phyloP scores from a whole-genome alignment of 64 coral and sea anemone genomes.

The Stylophora pistillata region DNA sequence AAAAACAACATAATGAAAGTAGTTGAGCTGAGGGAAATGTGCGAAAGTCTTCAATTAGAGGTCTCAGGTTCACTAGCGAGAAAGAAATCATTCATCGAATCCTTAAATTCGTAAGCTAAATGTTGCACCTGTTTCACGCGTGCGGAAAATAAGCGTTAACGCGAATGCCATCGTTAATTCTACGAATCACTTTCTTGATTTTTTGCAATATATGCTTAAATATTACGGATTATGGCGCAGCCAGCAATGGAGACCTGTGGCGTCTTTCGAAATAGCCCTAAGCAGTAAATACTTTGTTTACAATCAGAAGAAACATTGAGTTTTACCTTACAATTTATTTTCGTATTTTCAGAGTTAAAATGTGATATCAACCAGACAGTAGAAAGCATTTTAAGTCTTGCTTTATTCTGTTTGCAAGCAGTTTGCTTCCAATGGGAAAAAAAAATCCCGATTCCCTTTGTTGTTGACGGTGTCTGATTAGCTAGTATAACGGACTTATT shows the following conservation, averaged over 20 bases:
- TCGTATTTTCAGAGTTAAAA: background rate
- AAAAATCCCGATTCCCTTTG: too few species aligned
- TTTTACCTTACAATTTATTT: too few species aligned
- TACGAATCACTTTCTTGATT: background rate
- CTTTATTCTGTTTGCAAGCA: background rate
- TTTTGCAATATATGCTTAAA: background rate
- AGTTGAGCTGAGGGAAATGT: conserved; percentile 50
- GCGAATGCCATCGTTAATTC: background rate
- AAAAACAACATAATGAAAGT: conserved; percentile 56
- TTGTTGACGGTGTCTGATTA: background rate
- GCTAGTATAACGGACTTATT: too few species aligned
- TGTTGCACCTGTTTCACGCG: conserved; percentile 28
- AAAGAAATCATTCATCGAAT: conserved; percentile 56
- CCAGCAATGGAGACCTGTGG: background rate
- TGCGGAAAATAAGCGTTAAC: background rate
- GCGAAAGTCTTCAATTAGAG: conserved; percentile 19
- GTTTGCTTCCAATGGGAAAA: too few species aligned
- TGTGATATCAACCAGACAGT: conserved; percentile 1
- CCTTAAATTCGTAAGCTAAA: conserved; percentile 11
- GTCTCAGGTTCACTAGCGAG: conserved; percentile 33
- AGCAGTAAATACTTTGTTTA: too few species aligned
- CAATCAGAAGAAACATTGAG: too few species aligned
- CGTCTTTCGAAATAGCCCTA: too few species aligned
- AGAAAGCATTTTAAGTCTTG: background rate
- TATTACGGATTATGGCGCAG: background rate